Conservation (phyloP, 2,888 invertebrate species). For the Harpalus rufipes region DNA sequence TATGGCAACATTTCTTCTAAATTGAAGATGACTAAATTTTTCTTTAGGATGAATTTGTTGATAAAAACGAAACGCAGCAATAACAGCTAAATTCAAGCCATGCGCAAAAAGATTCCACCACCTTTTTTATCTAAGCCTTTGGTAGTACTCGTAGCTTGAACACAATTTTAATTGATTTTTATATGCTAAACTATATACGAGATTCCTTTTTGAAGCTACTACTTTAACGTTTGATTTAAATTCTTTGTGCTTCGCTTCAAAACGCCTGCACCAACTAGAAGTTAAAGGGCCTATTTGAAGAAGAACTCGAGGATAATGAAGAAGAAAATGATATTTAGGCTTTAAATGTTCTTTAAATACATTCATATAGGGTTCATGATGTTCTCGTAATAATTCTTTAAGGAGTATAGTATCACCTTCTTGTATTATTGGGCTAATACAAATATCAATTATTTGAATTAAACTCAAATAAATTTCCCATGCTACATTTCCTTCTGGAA, state of each 20-base stretch:
- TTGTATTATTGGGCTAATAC: slow-evolving; percentile 46
- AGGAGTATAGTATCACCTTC: slow-evolving; percentile 38
- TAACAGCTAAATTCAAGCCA: no score
- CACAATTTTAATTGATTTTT: slow-evolving; percentile 66
- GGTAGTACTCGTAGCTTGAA: no score
- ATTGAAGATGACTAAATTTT: no score
- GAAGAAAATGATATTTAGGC: slow-evolving; percentile 69
- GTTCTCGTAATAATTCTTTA: slow-evolving; percentile 55
- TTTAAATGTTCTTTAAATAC: slow-evolving; percentile 65
- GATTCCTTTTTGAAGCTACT: slow-evolving; percentile 67
- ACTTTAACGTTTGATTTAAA: slow-evolving; percentile 67
- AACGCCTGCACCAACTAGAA: slow-evolving; percentile 69
- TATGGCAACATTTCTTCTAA: no score
- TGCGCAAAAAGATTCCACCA: no score
- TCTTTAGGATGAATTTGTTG: no score
- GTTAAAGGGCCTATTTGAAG: slow-evolving; percentile 68
- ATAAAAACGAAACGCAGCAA: no score
- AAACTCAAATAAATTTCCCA: slow-evolving; percentile 68
- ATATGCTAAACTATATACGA: slow-evolving; percentile 62
- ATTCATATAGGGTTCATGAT: slow-evolving; percentile 58
- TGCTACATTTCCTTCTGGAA: slow-evolving; percentile 67
- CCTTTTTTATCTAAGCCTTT: no score
- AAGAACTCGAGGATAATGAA: slow-evolving; percentile 68
- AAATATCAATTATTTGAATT: slow-evolving; percentile 65
- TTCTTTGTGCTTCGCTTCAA: slow-evolving; percentile 70